These are phyloP conservation scores for Indri indri DNA, from an alignment of 2,113 vertebrate species.

Conservation along the genomic window DNA sequence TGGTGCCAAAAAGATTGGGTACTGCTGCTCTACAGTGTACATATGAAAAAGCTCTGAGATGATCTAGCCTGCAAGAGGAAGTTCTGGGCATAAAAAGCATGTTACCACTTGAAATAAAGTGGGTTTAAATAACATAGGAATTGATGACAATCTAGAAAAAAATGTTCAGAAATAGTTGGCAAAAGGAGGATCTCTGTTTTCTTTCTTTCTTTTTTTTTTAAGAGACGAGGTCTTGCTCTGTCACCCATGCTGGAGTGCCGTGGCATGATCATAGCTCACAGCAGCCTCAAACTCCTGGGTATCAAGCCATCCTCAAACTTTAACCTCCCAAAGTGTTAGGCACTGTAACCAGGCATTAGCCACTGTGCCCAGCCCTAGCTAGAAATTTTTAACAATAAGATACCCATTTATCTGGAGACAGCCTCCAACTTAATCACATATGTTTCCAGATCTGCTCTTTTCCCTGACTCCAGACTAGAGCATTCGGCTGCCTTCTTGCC, in stretches of 20 bases:
- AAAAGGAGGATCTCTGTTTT: not conserved
- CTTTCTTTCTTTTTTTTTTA: not conserved
- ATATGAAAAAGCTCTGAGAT: not conserved
- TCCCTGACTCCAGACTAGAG: not conserved
- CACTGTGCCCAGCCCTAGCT: not conserved
- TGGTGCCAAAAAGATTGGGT: too few species aligned
- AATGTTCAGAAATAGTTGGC: not conserved
- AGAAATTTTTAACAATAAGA: not conserved
- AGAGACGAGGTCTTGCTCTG: too few species aligned
- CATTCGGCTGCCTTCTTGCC: not conserved
- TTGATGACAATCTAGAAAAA: not conserved
- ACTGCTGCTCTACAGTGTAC: not conserved
- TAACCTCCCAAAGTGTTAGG: too few species aligned
- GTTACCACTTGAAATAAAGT: conserved; percentile 1
- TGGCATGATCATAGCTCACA: too few species aligned
- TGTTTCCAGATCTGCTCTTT: not conserved
- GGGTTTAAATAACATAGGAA: not conserved
- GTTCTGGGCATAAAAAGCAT: not conserved
- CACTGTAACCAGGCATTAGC: too few species aligned
- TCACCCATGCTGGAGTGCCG: too few species aligned
- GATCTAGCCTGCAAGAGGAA: not conserved
- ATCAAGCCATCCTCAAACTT: too few species aligned
- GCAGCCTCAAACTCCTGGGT: too few species aligned
- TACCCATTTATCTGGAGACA: not conserved
- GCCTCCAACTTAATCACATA: not conserved